phyloP scores from a whole-genome alignment of 2,113 vertebrate genomes.

The Barnardius zonarius region DNA sequence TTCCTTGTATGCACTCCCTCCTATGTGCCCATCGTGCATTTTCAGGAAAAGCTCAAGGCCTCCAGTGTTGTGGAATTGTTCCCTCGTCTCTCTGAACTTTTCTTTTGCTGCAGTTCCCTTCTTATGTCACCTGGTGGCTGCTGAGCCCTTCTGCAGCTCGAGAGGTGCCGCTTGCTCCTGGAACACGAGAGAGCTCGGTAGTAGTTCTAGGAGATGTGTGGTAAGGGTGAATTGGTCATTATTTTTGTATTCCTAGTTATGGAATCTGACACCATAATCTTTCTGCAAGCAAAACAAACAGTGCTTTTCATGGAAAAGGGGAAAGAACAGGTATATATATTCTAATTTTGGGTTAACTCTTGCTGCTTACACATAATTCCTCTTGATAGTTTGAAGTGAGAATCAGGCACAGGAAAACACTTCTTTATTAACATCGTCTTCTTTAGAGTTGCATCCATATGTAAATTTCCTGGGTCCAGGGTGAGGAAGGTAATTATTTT shows the following conservation, averaged over 20 bases:
- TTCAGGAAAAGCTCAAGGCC: neutral
- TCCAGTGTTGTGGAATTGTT: neutral
- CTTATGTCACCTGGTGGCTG: slow-evolving; percentile 51
- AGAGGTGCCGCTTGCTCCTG: neutral
- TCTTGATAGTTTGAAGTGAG: neutral
- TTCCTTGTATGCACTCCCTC: neutral
- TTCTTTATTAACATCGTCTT: neutral
- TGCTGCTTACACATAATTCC: neutral
- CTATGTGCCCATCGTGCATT: accelerated
- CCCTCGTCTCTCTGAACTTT: neutral
- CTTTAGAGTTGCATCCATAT: neutral
- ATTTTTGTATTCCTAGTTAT: neutral
- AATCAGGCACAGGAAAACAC: neutral
- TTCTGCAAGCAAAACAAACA: neutral
- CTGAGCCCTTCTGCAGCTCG: slow-evolving; percentile 19
- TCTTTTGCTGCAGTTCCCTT: neutral
- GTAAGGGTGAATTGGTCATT: neutral
- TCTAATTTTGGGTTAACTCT: neutral
- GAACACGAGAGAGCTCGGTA: neutral
- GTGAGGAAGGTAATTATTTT: neutral
- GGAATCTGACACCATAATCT: neutral
- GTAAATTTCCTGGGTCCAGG: neutral
- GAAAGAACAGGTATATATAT: neutral
- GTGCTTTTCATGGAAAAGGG: neutral
- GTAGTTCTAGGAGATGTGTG: neutral